phyloP scores from a whole-genome alignment of 2,888 invertebrate species.

The Alloscopus bannaensis region DNA sequence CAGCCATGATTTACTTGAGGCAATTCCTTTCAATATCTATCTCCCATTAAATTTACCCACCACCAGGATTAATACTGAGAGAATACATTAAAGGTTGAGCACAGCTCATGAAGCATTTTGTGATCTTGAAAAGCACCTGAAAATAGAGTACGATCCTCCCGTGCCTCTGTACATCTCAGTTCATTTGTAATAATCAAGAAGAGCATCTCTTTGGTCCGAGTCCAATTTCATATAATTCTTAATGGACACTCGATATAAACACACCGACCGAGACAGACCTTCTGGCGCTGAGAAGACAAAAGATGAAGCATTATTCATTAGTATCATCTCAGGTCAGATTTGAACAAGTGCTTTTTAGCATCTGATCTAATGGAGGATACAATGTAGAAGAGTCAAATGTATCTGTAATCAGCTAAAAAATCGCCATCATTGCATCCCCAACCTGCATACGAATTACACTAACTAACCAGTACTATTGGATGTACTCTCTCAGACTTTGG shows the following conservation, averaged over 20 bases:
- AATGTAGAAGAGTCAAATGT: neutral
- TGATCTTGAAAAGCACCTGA: neutral
- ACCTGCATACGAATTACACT: neutral
- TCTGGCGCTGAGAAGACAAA: neutral
- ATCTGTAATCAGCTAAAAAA: conserved; percentile 1
- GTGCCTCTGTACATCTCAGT: neutral
- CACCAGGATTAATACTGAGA: too few species aligned
- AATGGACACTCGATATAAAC: neutral
- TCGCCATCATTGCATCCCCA: neutral
- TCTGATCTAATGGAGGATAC: neutral
- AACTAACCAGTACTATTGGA: neutral
- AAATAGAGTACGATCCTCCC: neutral
- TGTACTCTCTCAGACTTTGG: neutral
- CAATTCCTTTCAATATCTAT: too few species aligned
- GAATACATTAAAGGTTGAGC: neutral
- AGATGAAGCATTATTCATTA: neutral
- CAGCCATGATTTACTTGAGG: too few species aligned
- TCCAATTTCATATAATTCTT: neutral
- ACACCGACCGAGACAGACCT: conserved; percentile 11
- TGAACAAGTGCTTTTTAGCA: neutral
- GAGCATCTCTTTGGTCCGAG: too few species aligned
- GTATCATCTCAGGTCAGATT: neutral
- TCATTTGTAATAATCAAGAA: neutral
- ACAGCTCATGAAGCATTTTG: neutral
- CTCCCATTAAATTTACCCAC: neutral